A percentile compares a stretch with the other conserved stretches of the same genome.
Evolutionary conservation across 2,888 invertebrate species (phyloP).

Genomic region (Chalcosyrphus nemorum): DNA sequence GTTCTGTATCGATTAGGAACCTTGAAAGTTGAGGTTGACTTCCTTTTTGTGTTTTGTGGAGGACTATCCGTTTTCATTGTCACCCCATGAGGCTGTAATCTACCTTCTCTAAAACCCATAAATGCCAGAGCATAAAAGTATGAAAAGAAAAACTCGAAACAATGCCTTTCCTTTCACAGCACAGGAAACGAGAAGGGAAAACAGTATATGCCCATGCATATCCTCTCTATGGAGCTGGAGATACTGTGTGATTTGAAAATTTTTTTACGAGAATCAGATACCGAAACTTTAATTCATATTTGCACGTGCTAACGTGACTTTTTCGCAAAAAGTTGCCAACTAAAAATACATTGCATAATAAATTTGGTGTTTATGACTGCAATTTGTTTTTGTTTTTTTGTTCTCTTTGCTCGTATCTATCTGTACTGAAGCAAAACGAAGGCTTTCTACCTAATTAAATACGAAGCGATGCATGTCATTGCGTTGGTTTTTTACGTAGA

Average conservation of each 20-base stretch:
- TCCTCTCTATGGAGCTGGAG: not conserved
- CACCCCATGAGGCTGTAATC: not conserved
- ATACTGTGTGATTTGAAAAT: slow-evolving; percentile 9
- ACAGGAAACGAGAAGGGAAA: slow-evolving; percentile 11
- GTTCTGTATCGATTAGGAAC: slow-evolving; percentile 22
- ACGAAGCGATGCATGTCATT: slow-evolving; percentile 62
- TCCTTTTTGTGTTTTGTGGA: not conserved
- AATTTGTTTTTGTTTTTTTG: slow-evolving; percentile 9
- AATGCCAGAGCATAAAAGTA: not conserved
- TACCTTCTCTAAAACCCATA: not conserved
- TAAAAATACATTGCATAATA: slow-evolving; percentile 31
- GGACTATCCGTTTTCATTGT: not conserved
- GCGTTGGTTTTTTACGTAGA: not conserved
- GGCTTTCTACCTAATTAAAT: slow-evolving; percentile 69
- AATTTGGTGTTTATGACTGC: slow-evolving; percentile 35
- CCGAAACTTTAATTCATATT: slow-evolving; percentile 60
- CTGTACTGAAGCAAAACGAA: slow-evolving; percentile 49
- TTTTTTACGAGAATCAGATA: slow-evolving; percentile 63
- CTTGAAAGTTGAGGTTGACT: slow-evolving; percentile 14
- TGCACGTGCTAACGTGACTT: slow-evolving; percentile 69
- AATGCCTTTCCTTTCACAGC: not conserved
- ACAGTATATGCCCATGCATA: slow-evolving; percentile 19
- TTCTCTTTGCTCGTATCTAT: not conserved
- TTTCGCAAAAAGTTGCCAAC: slow-evolving; percentile 31
- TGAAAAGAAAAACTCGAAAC: not conserved